These are phyloP conservation scores for Drosophila limbata DNA, from an alignment of 2,888 invertebrate species.

Conservation along the genomic window DNA sequence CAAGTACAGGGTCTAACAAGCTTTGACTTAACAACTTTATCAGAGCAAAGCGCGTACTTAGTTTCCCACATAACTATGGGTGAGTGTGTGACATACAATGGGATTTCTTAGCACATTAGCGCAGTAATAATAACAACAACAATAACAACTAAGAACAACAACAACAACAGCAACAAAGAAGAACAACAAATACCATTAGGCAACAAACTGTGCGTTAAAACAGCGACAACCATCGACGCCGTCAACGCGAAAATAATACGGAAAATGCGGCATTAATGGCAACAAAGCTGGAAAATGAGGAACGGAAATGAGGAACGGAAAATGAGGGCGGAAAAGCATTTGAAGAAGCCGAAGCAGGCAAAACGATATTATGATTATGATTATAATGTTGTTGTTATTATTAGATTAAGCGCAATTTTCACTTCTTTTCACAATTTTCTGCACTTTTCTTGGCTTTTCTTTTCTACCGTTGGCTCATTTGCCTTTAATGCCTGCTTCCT, in stretches of 20 bases:
- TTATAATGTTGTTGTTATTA: constrained; percentile 83
- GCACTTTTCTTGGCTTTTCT: constrained; percentile 25
- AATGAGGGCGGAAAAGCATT: too few relatives aligned
- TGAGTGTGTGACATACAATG: constrained; percentile 46
- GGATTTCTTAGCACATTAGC: constrained; percentile 74
- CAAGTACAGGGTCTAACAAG: constrained; percentile 40
- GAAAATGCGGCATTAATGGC: constrained; percentile 77
- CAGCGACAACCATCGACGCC: constrained; percentile 57
- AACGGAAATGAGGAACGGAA: constrained; percentile 2
- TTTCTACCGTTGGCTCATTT: constrained; percentile 21
- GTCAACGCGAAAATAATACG: constrained; percentile 79
- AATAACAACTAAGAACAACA: constrained; percentile 32
- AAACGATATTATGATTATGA: constrained; percentile 82
- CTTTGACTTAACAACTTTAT: constrained; percentile 80
- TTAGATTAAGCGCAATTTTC: constrained; percentile 83
- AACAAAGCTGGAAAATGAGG: constrained; percentile 26
- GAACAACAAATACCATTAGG: constrained; percentile 69
- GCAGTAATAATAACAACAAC: constrained; percentile 32
- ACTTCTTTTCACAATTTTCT: constrained; percentile 57
- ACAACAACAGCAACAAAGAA: constrained; percentile 25
- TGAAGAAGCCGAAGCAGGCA: constrained; percentile 54
- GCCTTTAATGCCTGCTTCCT: constrained; percentile 42
- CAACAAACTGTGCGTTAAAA: constrained; percentile 73
- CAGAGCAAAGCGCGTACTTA: constrained; percentile 55
- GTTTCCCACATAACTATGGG: constrained; percentile 28